phyloP scores from a whole-genome alignment of 2,888 invertebrate genomes.

The Catocala fraxini region DNA sequence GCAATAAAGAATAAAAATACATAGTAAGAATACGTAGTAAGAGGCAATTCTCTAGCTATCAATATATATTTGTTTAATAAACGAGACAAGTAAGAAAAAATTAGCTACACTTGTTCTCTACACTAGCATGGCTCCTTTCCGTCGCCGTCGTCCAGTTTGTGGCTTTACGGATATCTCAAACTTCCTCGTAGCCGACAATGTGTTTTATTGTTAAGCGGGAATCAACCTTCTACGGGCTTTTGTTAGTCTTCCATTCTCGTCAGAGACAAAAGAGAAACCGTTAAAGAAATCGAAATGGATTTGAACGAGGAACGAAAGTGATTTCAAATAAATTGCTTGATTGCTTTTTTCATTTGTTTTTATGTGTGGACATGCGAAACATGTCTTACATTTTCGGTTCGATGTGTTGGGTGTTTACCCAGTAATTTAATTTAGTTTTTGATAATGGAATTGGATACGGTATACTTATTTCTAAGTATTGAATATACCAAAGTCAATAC shows the following conservation, averaged over 20 bases:
- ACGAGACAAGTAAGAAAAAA: no score
- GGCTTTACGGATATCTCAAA: conserved; percentile 40
- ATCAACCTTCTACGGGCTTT: conserved; percentile 62
- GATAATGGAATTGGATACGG: no score
- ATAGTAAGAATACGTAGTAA: no score
- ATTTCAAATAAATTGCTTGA: conserved; percentile 9
- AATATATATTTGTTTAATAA: no score
- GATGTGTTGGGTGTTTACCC: background rate
- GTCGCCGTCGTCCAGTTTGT: conserved; percentile 47
- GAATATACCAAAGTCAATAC: no score
- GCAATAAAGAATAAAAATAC: no score
- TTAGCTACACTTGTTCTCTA: no score
- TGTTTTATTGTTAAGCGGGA: conserved; percentile 65
- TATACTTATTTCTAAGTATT: no score
- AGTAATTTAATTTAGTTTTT: background rate
- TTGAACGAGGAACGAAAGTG: conserved; percentile 25
- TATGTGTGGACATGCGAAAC: background rate
- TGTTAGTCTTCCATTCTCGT: conserved; percentile 53
- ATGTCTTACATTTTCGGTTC: background rate
- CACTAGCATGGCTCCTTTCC: no score
- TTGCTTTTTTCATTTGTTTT: conserved; percentile 4
- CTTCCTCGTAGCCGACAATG: conserved; percentile 59
- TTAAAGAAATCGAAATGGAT: conserved; percentile 61
- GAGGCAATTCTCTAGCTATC: no score
- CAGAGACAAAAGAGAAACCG: conserved; percentile 56